Evolutionary conservation across 1,140 invertebrate species (phyloP), one percentile per base, ranked within the genome.

Genomic region (Atta cephalotes): DNA sequence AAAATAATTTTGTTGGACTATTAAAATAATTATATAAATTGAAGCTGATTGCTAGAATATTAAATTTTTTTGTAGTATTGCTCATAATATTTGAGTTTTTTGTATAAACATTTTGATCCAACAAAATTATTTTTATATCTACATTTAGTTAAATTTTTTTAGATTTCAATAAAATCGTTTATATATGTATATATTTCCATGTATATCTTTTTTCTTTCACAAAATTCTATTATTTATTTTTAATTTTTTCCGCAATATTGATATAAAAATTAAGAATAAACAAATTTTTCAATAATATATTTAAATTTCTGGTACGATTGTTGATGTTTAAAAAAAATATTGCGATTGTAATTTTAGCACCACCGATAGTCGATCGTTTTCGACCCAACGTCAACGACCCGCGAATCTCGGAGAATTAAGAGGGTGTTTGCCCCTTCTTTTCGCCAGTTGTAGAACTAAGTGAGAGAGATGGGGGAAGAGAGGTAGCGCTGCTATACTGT

Each of bases 391-490:
- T 76, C 70, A 72, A 12, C 14, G 49, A 74, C 16, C n/a, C 14
- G 25, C n/a, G 25, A 76, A 84, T 76, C 39, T 84, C 14, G 70
- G 28, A 68, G 39, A 85, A 85, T 79, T 39, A 77, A 53, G 82
- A 79, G 28, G 62, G 21, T 66, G 49, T 21, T 84, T 49, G 65
- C 2, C n/a, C 49, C 58, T 76, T 58, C 60, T 79, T 78, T 66
- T 80, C 51, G 21, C 65, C 31, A 60, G 68, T 72, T 53, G 60
- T 45, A 84, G 78, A 86, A 87, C 86, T 90, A 92, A 91, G 87
- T 88, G 87, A 90, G 80, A 86, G 78, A 21, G 76, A 63, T 35
- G 58, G 28, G 28, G 31, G 56, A 86, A 81, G 80, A 76, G 62
- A 31, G 77, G 65, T n/a, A 35, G 74, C 21, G 85, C 70, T 60